Base-by-base conservation (phyloP, 64 coral and sea anemone species). In the Acropora yongei region DNA sequence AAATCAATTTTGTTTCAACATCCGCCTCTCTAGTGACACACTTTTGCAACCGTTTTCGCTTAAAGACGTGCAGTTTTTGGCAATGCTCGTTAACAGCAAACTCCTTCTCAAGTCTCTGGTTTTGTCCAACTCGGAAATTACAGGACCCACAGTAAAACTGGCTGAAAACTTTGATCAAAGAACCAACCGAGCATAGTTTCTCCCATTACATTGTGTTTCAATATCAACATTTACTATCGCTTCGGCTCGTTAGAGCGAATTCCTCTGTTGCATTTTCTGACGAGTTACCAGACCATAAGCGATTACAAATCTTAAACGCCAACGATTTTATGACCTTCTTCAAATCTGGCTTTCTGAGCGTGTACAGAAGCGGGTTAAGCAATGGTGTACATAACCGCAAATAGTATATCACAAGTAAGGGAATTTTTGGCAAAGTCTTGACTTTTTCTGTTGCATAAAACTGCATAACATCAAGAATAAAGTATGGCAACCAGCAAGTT, bases 401-500 rank as follows among this genome's bases (percentile, higher is more conserved):
- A 69, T 85, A 85, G 8, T 85, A 71, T 7, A 85, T 72, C 3
- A 71, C 3, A 4, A n/a, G 0, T n/a, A 1, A 6, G 68, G 20
- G 9, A 4, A 20, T 71, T 4, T 71, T 3, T 71, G 68, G 18
- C 13, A 71, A 71, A 39, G 68, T 3, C 17, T 20, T 1, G 3
- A 71, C 18, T 2, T 17, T 71, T 3, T 63, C 58, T 13, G 9
- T 12, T 14, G 58, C 8, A 63, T 63, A 63, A 63, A 63, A 63
- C 2, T 63, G 58, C 58, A 63, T n/a, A 42, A 92, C 44, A 13
- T 92, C 90, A 4, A 78, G 77, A 13, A 84, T 86, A 46, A 92
- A 92, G 61, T 92, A 92, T 0, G 90, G 90, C 18, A 92, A 30
- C 90, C 90, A 92, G 40, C 86, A 74, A 11, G 72, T 73, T 17